A percentile compares a stretch with the other conserved stretches of the same genome.
phyloP scores from a whole-genome alignment of 2,888 invertebrate genomes.

The Thecophora atra region DNA sequence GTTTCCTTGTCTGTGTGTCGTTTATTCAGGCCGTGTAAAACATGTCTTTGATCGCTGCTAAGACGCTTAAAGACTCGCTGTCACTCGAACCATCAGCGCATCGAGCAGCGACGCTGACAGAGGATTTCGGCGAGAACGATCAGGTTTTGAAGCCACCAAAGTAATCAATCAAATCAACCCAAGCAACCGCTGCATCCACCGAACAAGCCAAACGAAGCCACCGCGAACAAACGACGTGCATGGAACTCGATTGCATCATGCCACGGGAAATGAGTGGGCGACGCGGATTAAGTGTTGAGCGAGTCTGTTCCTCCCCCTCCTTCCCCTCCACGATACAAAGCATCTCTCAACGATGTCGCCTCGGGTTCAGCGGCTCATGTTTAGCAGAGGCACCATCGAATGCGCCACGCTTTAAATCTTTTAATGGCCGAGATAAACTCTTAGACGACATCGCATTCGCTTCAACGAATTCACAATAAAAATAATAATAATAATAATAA shows the following conservation, averaged over 20 bases:
- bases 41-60: too few species aligned
- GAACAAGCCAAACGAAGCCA: not conserved
- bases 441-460: constrained; percentile 24
- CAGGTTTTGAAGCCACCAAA: too few species aligned
- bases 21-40: too few species aligned
- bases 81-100: too few species aligned
- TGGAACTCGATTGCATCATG: not conserved
- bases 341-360: not conserved
- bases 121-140: too few species aligned
- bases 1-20: too few species aligned
- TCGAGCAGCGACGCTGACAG: too few species aligned
- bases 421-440: constrained; percentile 35
- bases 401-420: constrained; percentile 24
- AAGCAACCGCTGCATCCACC: too few species aligned
- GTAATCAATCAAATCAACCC: too few species aligned
- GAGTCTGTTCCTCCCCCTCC: too few species aligned
- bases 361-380: not conserved
- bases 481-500: not conserved
- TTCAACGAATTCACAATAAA: constrained; percentile 26
- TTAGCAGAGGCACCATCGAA: not conserved
- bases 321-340: too few species aligned
- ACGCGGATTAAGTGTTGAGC: not conserved
- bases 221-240: not conserved
- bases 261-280: constrained; percentile 15
- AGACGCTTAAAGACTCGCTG: too few species aligned